Conservation (phyloP, 1,140 invertebrate genomes). For the Pachyrhynchus sulphureomaculatus region DNA sequence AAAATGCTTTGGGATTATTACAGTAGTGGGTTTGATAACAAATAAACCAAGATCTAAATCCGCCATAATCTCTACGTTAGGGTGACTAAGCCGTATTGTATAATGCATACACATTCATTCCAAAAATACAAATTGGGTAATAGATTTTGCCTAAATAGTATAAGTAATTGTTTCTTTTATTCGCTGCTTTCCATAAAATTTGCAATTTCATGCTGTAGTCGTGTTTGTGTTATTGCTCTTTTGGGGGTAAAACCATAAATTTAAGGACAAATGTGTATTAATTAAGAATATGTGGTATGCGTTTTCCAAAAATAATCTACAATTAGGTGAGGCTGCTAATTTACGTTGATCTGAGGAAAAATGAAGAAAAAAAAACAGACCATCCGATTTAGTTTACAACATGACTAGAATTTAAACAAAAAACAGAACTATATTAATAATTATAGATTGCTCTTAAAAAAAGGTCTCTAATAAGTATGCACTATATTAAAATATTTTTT, state of each 20-base stretch:
- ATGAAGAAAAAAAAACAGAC: too few relatives aligned
- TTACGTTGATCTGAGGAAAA: too few relatives aligned
- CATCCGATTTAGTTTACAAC: too few relatives aligned
- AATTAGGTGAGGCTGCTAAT: too few relatives aligned
- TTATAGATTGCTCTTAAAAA: too few relatives aligned
- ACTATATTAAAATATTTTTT: too few relatives aligned
- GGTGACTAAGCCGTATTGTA: conserved; percentile 18
- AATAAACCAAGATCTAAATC: conserved; percentile 18
- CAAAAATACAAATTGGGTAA: conserved; percentile 18
- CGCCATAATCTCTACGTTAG: conserved; percentile 26
- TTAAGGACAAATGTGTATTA: neutral
- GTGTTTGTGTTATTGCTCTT: neutral
- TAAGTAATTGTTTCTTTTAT: neutral
- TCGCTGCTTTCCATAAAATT: conserved; percentile 22
- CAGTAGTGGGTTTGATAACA: conserved; percentile 9
- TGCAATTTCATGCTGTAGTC: conserved; percentile 12
- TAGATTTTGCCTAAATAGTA: conserved; percentile 15
- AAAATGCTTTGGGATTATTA: conserved; percentile 14
- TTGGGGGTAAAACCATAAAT: neutral
- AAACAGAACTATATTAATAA: too few relatives aligned
- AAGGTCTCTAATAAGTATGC: too few relatives aligned
- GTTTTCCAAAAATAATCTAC: too few relatives aligned
- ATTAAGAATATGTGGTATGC: too few relatives aligned
- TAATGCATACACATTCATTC: conserved; percentile 2
- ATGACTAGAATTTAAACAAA: too few relatives aligned